A percentile compares a stretch with the other conserved stretches of the same genome.
Conservation (phyloP, 2,113 vertebrate genomes). For the Casuarius casuarius region DNA sequence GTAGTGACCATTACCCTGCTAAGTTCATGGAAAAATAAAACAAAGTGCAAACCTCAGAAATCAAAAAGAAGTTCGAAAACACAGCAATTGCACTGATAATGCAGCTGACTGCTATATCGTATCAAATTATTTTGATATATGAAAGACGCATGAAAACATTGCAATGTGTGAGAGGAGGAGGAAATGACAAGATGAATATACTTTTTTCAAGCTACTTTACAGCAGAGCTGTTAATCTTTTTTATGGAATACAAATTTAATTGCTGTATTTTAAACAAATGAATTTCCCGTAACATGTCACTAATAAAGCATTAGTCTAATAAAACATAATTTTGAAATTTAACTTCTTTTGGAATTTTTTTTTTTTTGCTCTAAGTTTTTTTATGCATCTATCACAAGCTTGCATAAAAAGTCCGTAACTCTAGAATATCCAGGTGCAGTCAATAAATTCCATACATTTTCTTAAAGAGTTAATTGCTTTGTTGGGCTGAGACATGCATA, state of each 20-base stretch:
- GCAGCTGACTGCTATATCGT: rapidly evolving
- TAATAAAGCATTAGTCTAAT: not conserved
- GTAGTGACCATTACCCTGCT: not conserved
- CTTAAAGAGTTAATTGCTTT: not conserved
- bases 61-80: not conserved
- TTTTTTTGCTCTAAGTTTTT: not conserved
- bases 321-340: not conserved
- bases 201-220: not conserved
- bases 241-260: not conserved
- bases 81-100: not conserved
- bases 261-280: not conserved
- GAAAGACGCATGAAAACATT: not conserved
- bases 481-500: rapidly evolving
- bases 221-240: slow-evolving; percentile 3
- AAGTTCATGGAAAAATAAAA: not conserved
- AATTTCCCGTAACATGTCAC: not conserved
- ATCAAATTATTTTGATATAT: not conserved
- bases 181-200: not conserved
- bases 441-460: not conserved
- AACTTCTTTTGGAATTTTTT: not conserved
- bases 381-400: not conserved
- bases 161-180: not conserved
- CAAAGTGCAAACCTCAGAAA: not conserved
- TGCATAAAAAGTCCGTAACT: not conserved
- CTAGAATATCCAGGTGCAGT: not conserved